Evolutionary conservation across 2,113 vertebrate species (phyloP).

Genomic region (Cichladusa arquata): DNA sequence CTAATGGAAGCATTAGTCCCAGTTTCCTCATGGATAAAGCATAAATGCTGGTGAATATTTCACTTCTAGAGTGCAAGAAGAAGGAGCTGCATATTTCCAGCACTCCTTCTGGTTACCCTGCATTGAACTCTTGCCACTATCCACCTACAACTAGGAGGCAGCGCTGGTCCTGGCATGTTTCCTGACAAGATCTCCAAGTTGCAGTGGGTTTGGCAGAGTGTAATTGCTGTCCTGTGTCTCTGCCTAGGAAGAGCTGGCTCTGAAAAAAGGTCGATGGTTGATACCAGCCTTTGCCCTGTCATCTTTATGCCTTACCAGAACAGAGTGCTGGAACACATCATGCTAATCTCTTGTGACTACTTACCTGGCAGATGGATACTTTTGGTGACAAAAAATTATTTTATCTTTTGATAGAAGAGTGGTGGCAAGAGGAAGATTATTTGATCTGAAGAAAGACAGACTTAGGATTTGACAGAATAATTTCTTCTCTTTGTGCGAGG

Average conservation of each 20-base stretch:
- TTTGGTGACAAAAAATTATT: neutral
- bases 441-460: neutral
- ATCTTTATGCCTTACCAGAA: neutral
- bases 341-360: neutral
- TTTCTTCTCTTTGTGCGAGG: neutral
- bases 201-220: neutral
- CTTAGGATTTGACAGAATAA: neutral
- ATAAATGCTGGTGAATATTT: neutral
- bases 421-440: neutral
- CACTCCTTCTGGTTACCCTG: neutral
- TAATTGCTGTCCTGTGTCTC: neutral
- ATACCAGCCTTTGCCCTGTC: neutral
- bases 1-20: neutral
- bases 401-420: neutral
- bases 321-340: neutral
- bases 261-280: neutral
- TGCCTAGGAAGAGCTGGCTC: neutral
- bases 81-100: neutral
- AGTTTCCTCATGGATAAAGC: neutral
- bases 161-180: neutral
- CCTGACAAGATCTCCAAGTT: neutral
- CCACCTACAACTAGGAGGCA: constrained; percentile 18
- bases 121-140: constrained; percentile 5
- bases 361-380: neutral
- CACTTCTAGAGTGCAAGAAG: neutral